These are phyloP conservation scores for Callithrix jacchus DNA, from an alignment of 2,113 vertebrate species.

Conservation along the genomic window DNA sequence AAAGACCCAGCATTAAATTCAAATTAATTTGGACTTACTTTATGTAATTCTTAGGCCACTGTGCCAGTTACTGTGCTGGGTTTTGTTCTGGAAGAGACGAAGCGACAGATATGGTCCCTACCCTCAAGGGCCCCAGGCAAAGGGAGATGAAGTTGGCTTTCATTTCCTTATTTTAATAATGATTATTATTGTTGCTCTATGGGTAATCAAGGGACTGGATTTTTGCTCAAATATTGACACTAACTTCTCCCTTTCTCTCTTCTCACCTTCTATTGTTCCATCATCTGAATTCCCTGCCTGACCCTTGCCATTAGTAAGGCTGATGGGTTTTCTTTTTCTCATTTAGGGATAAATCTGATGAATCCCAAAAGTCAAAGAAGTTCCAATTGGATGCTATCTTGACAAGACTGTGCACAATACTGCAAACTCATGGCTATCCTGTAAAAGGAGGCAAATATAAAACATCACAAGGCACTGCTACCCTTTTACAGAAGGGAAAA, in stretches of 20 bases:
- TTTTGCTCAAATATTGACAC: conserved; percentile 23
- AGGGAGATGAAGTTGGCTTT: neutral
- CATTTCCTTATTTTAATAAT: conserved; percentile 24
- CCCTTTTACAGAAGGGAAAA: conserved; percentile 92
- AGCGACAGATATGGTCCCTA: neutral
- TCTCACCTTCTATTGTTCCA: neutral
- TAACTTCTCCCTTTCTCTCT: neutral
- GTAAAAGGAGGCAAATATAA: conserved; percentile 91
- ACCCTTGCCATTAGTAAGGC: neutral
- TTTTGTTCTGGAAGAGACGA: neutral
- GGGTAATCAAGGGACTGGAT: neutral
- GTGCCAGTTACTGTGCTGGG: neutral
- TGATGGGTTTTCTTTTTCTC: conserved; percentile 49
- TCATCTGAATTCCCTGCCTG: neutral
- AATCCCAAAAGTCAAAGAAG: conserved; percentile 91
- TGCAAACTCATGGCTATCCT: conserved; percentile 90
- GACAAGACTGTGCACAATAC: conserved; percentile 89
- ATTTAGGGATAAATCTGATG: conserved; percentile 87
- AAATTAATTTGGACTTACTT: neutral
- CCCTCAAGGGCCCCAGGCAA: neutral
- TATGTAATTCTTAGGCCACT: neutral
- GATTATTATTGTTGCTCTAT: neutral
- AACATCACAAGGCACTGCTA: conserved; percentile 88
- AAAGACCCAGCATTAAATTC: neutral
- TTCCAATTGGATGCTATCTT: conserved; percentile 91